A percentile compares a stretch with the other conserved stretches of the same genome.
These are phyloP conservation scores for Lysandra bellargus DNA, from an alignment of 2,888 invertebrate genomes.

Conservation along the genomic window DNA sequence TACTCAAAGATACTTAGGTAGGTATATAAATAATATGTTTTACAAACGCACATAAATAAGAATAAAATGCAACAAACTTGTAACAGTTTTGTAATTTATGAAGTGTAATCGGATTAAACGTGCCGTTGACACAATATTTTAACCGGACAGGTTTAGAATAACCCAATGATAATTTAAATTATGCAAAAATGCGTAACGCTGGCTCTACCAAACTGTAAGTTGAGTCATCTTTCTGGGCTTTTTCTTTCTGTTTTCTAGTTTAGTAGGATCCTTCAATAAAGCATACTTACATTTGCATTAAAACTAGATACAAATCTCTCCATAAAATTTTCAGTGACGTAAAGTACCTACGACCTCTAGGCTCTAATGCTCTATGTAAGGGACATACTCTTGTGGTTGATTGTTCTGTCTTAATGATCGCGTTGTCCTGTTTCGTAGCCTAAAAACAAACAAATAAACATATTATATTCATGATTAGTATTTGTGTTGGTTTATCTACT, in stretches of 20 bases:
- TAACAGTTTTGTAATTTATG: constrained; percentile 5
- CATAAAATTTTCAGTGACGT: too few relatives aligned
- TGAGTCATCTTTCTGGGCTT: neutral
- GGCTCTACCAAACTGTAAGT: neutral
- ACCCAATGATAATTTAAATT: neutral
- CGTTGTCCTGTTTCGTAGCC: too few relatives aligned
- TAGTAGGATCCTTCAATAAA: too few relatives aligned
- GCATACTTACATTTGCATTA: too few relatives aligned
- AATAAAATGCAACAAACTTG: neutral
- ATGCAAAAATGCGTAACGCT: neutral
- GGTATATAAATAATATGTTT: neutral
- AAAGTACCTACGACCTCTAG: too few relatives aligned
- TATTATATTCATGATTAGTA: neutral
- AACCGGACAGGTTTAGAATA: constrained; percentile 2
- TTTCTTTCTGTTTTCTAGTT: too few relatives aligned
- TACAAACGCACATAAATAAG: neutral
- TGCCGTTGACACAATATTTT: neutral
- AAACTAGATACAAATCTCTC: too few relatives aligned
- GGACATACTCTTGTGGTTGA: too few relatives aligned
- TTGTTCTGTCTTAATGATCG: too few relatives aligned
- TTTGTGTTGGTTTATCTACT: neutral
- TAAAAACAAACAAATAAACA: neutral
- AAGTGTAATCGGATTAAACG: neutral
- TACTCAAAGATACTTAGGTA: neutral
- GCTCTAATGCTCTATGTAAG: too few relatives aligned